Evolutionary conservation across 1,140 invertebrate genomes (phyloP).

Genomic region (Augochlora pura): DNA sequence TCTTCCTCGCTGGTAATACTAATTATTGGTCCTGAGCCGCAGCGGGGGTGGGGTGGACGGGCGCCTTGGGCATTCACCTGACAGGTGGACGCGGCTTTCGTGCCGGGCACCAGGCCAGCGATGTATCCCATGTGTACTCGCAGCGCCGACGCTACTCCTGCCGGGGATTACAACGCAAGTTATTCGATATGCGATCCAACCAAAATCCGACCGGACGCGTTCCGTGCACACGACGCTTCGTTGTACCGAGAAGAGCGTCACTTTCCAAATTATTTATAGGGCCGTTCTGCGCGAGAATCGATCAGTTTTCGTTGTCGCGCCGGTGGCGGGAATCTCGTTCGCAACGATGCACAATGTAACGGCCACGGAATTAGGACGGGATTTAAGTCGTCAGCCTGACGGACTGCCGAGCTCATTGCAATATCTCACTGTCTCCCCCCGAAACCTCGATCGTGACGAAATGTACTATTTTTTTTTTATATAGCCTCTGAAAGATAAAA

Average conservation of each 20-base stretch:
- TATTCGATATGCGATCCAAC: not conserved
- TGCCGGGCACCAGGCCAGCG: slow-evolving; percentile 84
- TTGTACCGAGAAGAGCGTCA: not conserved
- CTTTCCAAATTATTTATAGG: not conserved
- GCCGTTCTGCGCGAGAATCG: too few species aligned
- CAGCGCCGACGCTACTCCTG: slow-evolving; percentile 85
- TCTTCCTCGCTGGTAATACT: slow-evolving; percentile 78
- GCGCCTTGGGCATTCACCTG: slow-evolving; percentile 75
- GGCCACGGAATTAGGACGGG: too few species aligned
- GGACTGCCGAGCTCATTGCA: too few species aligned
- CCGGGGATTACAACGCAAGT: slow-evolving; percentile 37
- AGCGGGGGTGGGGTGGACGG: slow-evolving; percentile 76
- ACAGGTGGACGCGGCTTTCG: slow-evolving; percentile 78
- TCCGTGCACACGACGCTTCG: not conserved
- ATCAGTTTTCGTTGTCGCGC: too few species aligned
- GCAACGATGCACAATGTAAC: too few species aligned
- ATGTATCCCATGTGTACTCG: slow-evolving; percentile 87
- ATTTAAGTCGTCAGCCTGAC: too few species aligned
- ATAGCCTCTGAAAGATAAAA: too few species aligned
- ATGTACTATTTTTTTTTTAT: too few species aligned
- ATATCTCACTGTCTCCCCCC: too few species aligned
- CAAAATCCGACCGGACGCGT: not conserved
- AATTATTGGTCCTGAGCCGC: slow-evolving; percentile 78
- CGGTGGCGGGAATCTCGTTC: too few species aligned
- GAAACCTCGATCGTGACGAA: too few species aligned